Base-by-base conservation (phyloP, 2,113 vertebrate genomes). In the Candoia aspera region DNA sequence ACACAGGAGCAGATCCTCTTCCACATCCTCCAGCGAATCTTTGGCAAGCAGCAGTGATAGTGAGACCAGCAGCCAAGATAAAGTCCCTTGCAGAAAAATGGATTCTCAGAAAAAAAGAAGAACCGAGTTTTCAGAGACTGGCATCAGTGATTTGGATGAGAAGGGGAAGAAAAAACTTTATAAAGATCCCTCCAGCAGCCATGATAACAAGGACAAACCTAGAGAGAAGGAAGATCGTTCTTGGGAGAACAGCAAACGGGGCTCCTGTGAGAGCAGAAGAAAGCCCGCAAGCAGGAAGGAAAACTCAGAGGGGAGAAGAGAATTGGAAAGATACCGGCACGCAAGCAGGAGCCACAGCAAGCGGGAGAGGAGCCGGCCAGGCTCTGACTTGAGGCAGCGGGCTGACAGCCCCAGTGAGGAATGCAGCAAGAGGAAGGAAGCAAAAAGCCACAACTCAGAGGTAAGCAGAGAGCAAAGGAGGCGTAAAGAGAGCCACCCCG, bases 81-180 rank as follows among this genome's bases (percentile, higher is more conserved):
- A 97, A 94, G 97, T 96, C 88, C 91, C 86, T 95, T 97, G 97
- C 93, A 98, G 98, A 97, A 98, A 96, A 94, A 96, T 94, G 96
- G 97, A 98, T 97, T 98, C 95, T 95, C 97, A 96, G 95, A 98
- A 97, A 97, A 98, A 96, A 90, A 98, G 98, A 95, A 97, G 97
- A 96, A 93, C 84, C 79, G 97, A 96, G 93, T 97, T 97, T 96
- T 97, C 97, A 96, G 96, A 97, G 93, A 97, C 97, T 93, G 96
- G 96, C 96, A 97, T 95, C 94, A 97, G 95, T 24, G 97, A 98
- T 96, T 96, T 97, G 91, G 97, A 98, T 96, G 97, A 95, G 62
- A 97, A 97, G 88, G 96, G 91, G 57, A 96, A 94, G 96, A 96
- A 97, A 94, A 98, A 97, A 96, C 93, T 96, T 95, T 64, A 91